Conservation (phyloP, 2,888 invertebrate genomes). For the Cylindroiulus punctatus region DNA sequence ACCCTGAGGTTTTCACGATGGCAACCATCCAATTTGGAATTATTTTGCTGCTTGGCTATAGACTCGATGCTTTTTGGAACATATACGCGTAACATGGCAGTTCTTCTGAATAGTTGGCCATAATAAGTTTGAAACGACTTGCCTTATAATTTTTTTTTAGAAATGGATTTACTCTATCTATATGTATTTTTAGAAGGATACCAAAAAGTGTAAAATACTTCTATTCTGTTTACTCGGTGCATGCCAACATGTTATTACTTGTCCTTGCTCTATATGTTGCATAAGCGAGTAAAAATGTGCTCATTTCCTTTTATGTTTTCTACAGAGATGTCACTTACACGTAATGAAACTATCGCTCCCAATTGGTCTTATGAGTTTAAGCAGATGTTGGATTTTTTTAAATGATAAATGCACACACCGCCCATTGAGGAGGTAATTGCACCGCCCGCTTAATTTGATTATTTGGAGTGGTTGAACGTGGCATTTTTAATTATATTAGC, state of each 20-base stretch:
- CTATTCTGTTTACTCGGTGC: background rate
- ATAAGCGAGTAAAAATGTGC: background rate
- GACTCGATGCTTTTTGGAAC: background rate
- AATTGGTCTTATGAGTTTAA: slow-evolving; percentile 14
- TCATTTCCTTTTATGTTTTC: background rate
- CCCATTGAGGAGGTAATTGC: background rate
- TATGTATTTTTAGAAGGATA: background rate
- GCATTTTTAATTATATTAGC: slow-evolving; percentile 40
- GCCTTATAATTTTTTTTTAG: background rate
- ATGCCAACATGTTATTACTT: background rate
- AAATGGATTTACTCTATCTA: background rate
- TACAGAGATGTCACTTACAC: background rate
- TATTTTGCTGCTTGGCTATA: background rate
- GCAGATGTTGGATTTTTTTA: slow-evolving; percentile 4
- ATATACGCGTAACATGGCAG: background rate
- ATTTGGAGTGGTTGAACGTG: slow-evolving; percentile 29
- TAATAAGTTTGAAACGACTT: background rate
- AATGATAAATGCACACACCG: background rate
- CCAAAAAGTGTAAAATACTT: background rate
- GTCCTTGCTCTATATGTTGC: background rate
- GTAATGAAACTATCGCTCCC: slow-evolving; percentile 4
- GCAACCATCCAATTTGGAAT: slow-evolving; percentile 20
- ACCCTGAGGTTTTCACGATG: background rate
- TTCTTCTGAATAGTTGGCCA: background rate
- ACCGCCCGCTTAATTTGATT: slow-evolving; percentile 11